A percentile compares a stretch with the other conserved stretches of the same genome.
Conservation (phyloP, 1,140 invertebrate genomes). For the Megalonaias nervosa region DNA sequence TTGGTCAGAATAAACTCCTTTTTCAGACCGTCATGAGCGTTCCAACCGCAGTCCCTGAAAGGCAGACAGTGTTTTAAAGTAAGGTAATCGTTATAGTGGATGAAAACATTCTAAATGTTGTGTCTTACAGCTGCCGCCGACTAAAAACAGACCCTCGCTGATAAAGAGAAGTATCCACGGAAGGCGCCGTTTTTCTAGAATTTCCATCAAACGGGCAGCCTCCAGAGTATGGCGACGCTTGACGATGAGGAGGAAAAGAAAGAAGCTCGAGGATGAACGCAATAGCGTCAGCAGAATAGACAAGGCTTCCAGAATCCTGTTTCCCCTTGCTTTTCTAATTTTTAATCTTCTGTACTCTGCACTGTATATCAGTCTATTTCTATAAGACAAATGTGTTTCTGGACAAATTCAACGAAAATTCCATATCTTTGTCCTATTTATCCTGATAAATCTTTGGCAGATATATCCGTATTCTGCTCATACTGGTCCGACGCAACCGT, state of each 20-base stretch:
- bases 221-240: conserved; percentile 28
- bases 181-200: conserved; percentile 20
- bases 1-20: conserved; percentile 15
- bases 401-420: too few relatives aligned
- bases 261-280: conserved; percentile 18
- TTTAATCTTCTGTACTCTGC: conserved; percentile 73
- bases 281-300: conserved; percentile 73
- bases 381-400: too few relatives aligned
- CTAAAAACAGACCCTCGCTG: background rate
- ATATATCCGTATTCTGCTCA: too few relatives aligned
- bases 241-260: conserved; percentile 16
- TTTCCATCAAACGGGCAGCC: conserved; percentile 22
- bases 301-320: conserved; percentile 72
- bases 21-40: conserved; percentile 20
- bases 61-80: conserved; percentile 1
- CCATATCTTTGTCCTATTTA: too few relatives aligned
- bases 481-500: too few relatives aligned
- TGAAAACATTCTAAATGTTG: background rate
- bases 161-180: conserved; percentile 4
- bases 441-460: too few relatives aligned
- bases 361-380: too few relatives aligned
- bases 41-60: conserved; percentile 12
- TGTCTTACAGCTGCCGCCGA: background rate
- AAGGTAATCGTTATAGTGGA: conserved; percentile 18
- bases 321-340: conserved; percentile 72